Conservation (phyloP, 2,797 vertebrate genomes). For the Erethizon dorsatum region DNA sequence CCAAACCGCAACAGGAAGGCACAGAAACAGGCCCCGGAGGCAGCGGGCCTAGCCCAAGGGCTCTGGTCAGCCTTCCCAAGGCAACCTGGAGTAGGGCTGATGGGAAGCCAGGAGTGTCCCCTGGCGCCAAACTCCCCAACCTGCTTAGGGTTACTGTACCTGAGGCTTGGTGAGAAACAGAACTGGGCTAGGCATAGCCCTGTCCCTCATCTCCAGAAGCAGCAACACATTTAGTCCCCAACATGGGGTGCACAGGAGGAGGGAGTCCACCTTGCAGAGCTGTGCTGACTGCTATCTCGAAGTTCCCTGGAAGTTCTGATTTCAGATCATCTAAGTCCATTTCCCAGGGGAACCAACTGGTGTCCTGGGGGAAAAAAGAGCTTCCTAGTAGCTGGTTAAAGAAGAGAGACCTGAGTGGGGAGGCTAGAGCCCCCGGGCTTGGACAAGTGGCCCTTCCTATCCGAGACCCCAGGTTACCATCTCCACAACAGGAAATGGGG, state of each 20-base stretch:
- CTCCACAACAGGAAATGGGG: background rate
- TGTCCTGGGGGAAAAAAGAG: background rate
- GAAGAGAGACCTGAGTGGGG: background rate
- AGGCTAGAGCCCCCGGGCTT: background rate
- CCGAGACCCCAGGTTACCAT: background rate
- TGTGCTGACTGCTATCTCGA: background rate
- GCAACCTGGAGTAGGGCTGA: background rate
- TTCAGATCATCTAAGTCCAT: background rate
- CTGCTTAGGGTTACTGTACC: background rate
- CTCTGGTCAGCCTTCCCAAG: background rate
- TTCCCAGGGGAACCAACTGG: background rate
- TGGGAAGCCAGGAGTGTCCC: background rate
- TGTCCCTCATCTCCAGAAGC: background rate
- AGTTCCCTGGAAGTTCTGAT: background rate
- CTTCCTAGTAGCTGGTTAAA: background rate
- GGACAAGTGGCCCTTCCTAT: background rate
- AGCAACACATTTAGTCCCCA: rapidly evolving
- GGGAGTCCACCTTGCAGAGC: rapidly evolving
- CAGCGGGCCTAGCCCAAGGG: background rate
- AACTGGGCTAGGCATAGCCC: rapidly evolving
- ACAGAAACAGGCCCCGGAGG: constrained; percentile 26
- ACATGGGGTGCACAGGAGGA: rapidly evolving
- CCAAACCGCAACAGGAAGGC: constrained; percentile 82
- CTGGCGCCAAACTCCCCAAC: background rate
- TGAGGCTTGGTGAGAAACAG: background rate